Percentiles rank a stretch among this genome's conserved stretches.
Conservation (phyloP, 2,888 invertebrate species). For the Cryptosula pallasiana region DNA sequence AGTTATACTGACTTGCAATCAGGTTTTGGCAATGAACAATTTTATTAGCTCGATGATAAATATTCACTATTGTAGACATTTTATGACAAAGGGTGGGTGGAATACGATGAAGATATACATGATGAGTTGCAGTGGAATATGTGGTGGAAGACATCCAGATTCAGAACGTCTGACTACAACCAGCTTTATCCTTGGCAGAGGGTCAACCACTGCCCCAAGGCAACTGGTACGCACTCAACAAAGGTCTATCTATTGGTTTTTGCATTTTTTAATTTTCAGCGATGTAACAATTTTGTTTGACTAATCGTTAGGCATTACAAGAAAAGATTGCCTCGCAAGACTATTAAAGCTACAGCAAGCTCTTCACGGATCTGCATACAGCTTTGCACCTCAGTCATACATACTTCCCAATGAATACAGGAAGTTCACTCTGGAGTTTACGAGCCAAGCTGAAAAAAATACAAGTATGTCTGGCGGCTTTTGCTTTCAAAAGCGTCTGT, state of each 20-base stretch:
- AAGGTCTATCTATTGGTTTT: too few relatives aligned
- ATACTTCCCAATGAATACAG: constrained; percentile 79
- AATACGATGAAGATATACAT: constrained; percentile 62
- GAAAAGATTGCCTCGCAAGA: constrained; percentile 74
- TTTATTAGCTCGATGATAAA: too few relatives aligned
- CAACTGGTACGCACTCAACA: too few relatives aligned
- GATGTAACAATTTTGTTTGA: too few relatives aligned
- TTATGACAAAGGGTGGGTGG: constrained; percentile 68
- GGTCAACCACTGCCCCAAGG: constrained; percentile 70
- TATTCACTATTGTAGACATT: background rate
- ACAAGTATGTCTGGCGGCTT: constrained; percentile 2
- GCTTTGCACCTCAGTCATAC: constrained; percentile 78
- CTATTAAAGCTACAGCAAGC: constrained; percentile 71
- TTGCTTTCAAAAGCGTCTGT: too few relatives aligned
- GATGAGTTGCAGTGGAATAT: constrained; percentile 66
- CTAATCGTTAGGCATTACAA: constrained; percentile 75
- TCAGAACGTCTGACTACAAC: constrained; percentile 56
- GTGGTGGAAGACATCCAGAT: constrained; percentile 78
- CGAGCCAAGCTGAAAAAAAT: background rate
- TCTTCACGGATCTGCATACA: constrained; percentile 69
- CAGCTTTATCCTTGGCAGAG: constrained; percentile 45
- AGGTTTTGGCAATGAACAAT: too few relatives aligned
- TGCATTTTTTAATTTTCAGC: too few relatives aligned
- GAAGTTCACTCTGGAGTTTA: constrained; percentile 70
- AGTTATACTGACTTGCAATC: too few relatives aligned